phyloP scores from a whole-genome alignment of 1,140 invertebrate genomes.

The Zaprionus camerounensis region DNA sequence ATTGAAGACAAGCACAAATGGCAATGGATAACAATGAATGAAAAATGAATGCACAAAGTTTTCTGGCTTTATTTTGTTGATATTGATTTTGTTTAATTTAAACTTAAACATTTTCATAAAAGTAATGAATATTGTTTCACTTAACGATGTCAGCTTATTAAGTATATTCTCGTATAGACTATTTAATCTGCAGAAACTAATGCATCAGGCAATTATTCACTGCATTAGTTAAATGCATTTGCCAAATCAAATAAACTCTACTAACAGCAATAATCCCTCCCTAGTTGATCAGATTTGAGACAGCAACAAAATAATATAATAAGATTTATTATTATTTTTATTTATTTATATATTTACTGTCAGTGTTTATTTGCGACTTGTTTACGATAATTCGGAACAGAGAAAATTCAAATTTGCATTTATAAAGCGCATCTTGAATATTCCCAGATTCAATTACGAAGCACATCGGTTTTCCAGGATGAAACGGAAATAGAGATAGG shows the following conservation, averaged over 20 bases:
- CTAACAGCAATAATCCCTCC: not conserved
- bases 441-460: constrained; percentile 8
- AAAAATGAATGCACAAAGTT: no score
- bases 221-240: not conserved
- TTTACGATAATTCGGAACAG: not conserved
- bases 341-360: not conserved
- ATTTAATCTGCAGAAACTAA: not conserved
- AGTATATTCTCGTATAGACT: not conserved
- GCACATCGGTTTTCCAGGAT: not conserved
- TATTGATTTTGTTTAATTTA: not conserved
- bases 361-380: constrained; percentile 2
- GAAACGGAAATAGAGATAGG: not conserved
- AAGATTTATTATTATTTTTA: not conserved
- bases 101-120: no score
- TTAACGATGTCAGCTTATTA: not conserved
- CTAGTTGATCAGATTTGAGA: not conserved
- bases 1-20: no score
- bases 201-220: not conserved
- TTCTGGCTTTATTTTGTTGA: no score
- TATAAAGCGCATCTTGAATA: constrained; percentile 6
- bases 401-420: not conserved
- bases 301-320: not conserved
- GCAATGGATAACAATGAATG: no score
- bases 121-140: no score
- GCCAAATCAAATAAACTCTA: not conserved